Percentiles rank a stretch among this genome's conserved stretches.
These are phyloP conservation scores for Marcusenius ussheri DNA, from an alignment of 2,113 vertebrate genomes.

Conservation along the genomic window DNA sequence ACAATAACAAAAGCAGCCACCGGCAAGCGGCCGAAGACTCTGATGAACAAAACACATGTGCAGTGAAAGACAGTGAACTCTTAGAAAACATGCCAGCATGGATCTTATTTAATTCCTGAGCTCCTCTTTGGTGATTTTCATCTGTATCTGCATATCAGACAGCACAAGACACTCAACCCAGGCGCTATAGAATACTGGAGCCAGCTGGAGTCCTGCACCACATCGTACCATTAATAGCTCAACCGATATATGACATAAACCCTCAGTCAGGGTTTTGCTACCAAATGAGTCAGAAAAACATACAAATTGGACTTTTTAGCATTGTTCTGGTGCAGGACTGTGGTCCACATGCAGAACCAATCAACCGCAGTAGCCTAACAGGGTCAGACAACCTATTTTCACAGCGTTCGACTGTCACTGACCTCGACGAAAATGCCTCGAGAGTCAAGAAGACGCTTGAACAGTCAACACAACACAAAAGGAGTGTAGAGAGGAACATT, in stretches of 20 bases:
- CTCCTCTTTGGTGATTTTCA: background rate
- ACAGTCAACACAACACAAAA: background rate
- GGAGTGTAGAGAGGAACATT: background rate
- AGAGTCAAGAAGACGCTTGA: background rate
- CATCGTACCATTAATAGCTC: background rate
- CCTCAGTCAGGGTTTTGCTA: background rate
- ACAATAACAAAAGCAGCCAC: background rate
- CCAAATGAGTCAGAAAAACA: background rate
- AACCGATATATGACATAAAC: background rate
- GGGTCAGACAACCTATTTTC: background rate
- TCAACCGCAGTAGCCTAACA: background rate
- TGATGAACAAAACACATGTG: conserved; percentile 13
- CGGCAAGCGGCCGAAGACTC: background rate
- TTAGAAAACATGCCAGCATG: background rate
- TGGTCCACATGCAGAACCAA: background rate
- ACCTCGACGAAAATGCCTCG: background rate
- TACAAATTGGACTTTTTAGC: background rate
- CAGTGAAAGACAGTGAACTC: background rate
- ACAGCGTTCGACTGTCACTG: background rate
- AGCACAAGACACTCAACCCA: background rate
- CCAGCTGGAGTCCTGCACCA: background rate
- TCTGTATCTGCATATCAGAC: background rate
- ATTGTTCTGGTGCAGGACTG: background rate
- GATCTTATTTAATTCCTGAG: background rate
- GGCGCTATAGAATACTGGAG: background rate